Evolutionary conservation across 2,888 invertebrate genomes (phyloP).

Genomic region (Onthophagus sagittarius): DNA sequence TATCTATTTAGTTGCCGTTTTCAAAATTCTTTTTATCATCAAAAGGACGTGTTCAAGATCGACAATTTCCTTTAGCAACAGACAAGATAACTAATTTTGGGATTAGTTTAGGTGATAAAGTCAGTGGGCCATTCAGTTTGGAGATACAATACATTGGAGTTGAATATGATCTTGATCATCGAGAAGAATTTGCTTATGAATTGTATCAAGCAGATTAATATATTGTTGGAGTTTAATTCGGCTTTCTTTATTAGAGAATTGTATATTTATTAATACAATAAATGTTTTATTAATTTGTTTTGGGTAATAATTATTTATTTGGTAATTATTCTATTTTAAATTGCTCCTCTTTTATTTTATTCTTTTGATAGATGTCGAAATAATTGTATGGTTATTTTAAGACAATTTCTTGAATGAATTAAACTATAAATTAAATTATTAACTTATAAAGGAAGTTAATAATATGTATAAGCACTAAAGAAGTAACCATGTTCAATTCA

Average conservation of each 20-base stretch:
- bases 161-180: constrained; percentile 73
- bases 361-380: too few relatives aligned
- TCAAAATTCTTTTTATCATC: constrained; percentile 83
- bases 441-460: too few relatives aligned
- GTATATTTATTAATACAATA: neutral
- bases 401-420: too few relatives aligned
- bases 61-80: constrained; percentile 61
- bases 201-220: constrained; percentile 71
- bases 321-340: too few relatives aligned
- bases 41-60: constrained; percentile 84
- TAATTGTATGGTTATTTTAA: too few relatives aligned
- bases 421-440: too few relatives aligned
- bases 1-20: constrained; percentile 77
- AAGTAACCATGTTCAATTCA: too few relatives aligned
- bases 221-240: constrained; percentile 59
- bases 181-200: constrained; percentile 91
- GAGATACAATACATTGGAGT: constrained; percentile 93
- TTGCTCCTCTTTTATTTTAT: too few relatives aligned
- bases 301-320: too few relatives aligned
- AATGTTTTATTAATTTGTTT: neutral
- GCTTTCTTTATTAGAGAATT: neutral
- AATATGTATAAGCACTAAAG: too few relatives aligned
- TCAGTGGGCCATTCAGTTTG: constrained; percentile 79
- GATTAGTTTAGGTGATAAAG: constrained; percentile 75
- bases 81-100: constrained; percentile 70